Base-by-base conservation (phyloP, 2,113 vertebrate species). In the Plectropomus leopardus region DNA sequence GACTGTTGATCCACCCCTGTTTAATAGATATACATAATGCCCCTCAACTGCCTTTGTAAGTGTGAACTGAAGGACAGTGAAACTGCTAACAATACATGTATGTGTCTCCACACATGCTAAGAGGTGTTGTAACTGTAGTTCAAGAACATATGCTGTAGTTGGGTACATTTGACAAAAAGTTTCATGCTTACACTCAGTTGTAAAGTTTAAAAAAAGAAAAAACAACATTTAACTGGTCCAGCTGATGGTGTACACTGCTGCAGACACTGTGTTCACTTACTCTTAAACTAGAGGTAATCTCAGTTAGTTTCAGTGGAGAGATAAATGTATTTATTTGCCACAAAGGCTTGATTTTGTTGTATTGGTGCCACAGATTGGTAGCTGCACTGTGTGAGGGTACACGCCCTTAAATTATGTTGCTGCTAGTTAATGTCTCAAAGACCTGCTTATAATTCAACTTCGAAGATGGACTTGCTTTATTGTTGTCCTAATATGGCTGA, bases 371-470 rank as follows among this genome's bases (percentile, higher is more conserved):
- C 76, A 79, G 58, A 83, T 87, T 80, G 72, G 83, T 92, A 88
- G 87, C 84, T 90, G 86, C 87, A 90, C 84, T 91, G 88, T 90
- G 65, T 86, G 65, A 85, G 86, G 76, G 74, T 79, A 48, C 44
- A 51, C 9, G 5, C 67, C 83, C 82, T 79, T 74, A 1, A 76
- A 55, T 88, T 80, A 64, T 78, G 77, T 92, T 89, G 91, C 90
- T 95, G 91, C 89, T 95, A 74, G 75, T 64, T 86, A 68, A 68
- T 85, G 83, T 91, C 84, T 90, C 78, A 82, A 85, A 92, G 77
- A 90, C 86, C 86, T 88, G 86, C 80, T 88, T 84, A 76, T 81
- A 32, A 84, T 90, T 90, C 61, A 83, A 75, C 54, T 57, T 76
- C 34, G 23, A 84, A 84, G 70, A 83, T 67, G 36, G 65, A 72